Evolutionary conservation across 2,888 invertebrate species (phyloP), one percentile per base, ranked within the genome.

Genomic region (Drosophila neonasuta): DNA sequence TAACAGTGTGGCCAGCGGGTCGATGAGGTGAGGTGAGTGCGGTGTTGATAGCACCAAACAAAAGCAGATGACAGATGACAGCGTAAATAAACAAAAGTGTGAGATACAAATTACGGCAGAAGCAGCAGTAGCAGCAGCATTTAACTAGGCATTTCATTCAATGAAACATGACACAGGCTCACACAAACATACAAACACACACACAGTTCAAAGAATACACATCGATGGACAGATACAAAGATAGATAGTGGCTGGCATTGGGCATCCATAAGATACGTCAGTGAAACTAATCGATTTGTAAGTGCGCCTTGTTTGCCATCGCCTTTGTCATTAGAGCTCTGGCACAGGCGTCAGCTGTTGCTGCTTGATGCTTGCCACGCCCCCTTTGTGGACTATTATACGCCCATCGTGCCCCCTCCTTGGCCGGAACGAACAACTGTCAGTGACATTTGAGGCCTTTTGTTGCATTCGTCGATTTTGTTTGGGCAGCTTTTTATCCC

Each of bases 31-130:
- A 24, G 24, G 24, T 24, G 24, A 8, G 29, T 15, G 6, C 39
- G 34, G 48, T 24, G 46, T n/a, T 32, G 30, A 20, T 59, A 65
- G 77, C 60, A 65, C 60, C 83, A 64, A 80, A 86, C 80, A 86
- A 86, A 57, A 50, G 67, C 76, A 68, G 85, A 86, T 84, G 80
- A 81, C 87, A 72, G 80, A 86, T 84, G 80, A 81, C 87, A 72
- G 80, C 79, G 68, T 84, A 86, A 74, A 75, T 84, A 80, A 80
- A 86, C 81, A 86, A 80, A 78, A 78, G 64, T 74, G 67, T 54
- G 62, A 69, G 85, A 71, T 80, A 80, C 81, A 80, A 80, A 86
- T 86, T 86, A 65, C 85, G 81, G 67, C 79, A 69, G 13, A 13
- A 13, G 60, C 77, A 70, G 60, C 64, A 75, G 64, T 63, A 67